Evolutionary conservation across 1,140 invertebrate species (phyloP).

Genomic region (Yoshiicerus persimilis): DNA sequence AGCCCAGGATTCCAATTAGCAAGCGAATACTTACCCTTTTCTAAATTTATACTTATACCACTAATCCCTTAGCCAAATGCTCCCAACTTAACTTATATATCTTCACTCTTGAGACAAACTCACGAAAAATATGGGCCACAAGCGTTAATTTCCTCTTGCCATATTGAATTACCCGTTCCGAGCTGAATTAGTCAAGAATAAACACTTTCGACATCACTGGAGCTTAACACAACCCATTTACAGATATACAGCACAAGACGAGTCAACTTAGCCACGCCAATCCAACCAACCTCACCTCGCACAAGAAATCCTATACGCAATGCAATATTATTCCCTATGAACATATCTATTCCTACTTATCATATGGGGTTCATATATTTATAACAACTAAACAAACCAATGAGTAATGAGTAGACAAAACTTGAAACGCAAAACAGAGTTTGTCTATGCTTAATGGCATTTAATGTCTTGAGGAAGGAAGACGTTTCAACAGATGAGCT

Average conservation of each 20-base stretch:
- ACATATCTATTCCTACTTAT: too few relatives aligned
- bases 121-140: conserved; percentile 43
- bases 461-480: conserved; percentile 14
- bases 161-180: conserved; percentile 44
- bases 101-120: conserved; percentile 23
- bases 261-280: neutral
- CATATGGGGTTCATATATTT: neutral
- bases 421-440: neutral
- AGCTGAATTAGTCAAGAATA: conserved; percentile 14
- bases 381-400: neutral
- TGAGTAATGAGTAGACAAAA: neutral
- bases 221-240: neutral
- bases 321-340: too few relatives aligned
- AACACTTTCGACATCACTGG: conserved; percentile 12
- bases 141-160: conserved; percentile 45
- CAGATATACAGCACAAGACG: neutral
- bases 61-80: conserved; percentile 32
- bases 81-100: neutral
- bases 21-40: conserved; percentile 27
- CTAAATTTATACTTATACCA: conserved; percentile 42
- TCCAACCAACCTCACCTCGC: too few relatives aligned
- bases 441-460: neutral
- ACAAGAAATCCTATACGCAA: too few relatives aligned
- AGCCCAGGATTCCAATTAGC: conserved; percentile 45
- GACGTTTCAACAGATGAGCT: conserved; percentile 27